These are phyloP conservation scores for Eubasilissa regina DNA, from an alignment of 1,140 invertebrate genomes.

Conservation along the genomic window DNA sequence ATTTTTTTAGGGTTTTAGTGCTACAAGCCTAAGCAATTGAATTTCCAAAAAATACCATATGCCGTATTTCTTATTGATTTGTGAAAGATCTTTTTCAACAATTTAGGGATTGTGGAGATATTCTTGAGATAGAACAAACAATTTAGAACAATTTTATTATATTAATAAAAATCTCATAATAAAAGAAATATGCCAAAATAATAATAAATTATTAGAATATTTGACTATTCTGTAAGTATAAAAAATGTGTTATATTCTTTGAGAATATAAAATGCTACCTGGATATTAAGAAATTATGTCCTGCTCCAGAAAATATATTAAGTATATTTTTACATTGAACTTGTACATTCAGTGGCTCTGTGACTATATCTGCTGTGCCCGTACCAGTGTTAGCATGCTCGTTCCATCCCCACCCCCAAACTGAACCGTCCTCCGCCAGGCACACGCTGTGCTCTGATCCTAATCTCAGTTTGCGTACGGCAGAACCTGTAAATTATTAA, in stretches of 20 bases:
- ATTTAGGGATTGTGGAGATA: no score
- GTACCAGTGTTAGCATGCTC: conserved; percentile 91
- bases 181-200: conserved; percentile 19
- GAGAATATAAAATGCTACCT: conserved; percentile 22
- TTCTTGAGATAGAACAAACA: background rate
- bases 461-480: conserved; percentile 75
- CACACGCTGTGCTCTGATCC: conserved; percentile 87
- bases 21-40: no score
- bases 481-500: conserved; percentile 63
- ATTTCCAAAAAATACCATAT: no score
- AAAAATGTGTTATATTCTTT: background rate
- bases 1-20: no score
- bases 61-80: no score
- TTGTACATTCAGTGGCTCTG: conserved; percentile 52
- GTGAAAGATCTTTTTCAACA: no score
- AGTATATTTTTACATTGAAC: conserved; percentile 55
- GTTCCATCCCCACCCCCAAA: conserved; percentile 93
- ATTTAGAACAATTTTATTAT: conserved; percentile 8
- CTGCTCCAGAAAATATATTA: conserved; percentile 67
- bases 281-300: conserved; percentile 67
- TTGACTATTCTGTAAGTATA: conserved; percentile 4
- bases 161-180: background rate
- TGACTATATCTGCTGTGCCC: conserved; percentile 76
- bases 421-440: conserved; percentile 73
- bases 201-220: conserved; percentile 11